Conservation (phyloP, 1,140 invertebrate genomes). For the Homalodisca vitripennis region DNA sequence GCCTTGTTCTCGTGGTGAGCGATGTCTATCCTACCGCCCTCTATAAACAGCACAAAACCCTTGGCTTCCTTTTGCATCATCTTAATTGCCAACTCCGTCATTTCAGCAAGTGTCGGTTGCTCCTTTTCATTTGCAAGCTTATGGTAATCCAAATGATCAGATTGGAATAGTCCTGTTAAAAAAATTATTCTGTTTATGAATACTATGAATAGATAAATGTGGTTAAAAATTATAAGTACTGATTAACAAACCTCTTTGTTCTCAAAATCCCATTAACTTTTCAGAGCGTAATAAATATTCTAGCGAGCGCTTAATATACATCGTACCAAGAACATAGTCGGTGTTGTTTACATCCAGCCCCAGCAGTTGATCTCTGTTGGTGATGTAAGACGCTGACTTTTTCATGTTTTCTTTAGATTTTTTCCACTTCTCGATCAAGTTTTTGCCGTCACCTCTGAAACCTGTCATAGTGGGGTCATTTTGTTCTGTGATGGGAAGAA, state of each 20-base stretch:
- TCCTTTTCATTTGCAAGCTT: constrained; percentile 42
- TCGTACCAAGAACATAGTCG: constrained; percentile 55
- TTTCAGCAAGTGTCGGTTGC: constrained; percentile 70
- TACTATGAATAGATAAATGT: no score
- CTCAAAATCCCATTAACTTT: no score
- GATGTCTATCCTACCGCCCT: constrained; percentile 66
- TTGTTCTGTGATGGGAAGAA: constrained; percentile 51
- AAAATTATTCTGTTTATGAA: no score
- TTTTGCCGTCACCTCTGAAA: constrained; percentile 49
- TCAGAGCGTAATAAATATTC: no score
- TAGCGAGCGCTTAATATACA: no score
- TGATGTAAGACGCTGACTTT: constrained; percentile 40
- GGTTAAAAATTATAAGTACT: no score
- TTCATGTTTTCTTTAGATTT: constrained; percentile 34
- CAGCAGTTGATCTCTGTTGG: constrained; percentile 49
- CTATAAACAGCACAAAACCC: constrained; percentile 69
- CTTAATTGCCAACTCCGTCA: constrained; percentile 76
- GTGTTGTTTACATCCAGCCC: constrained; percentile 49
- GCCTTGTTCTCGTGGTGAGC: no score
- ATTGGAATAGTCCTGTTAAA: constrained; percentile 37
- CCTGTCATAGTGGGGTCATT: constrained; percentile 54
- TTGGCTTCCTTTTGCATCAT: constrained; percentile 65
- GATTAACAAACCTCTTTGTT: no score
- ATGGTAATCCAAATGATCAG: constrained; percentile 41
- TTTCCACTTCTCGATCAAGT: constrained; percentile 51